Percentiles rank a stretch among this genome's conserved stretches.
Conservation (phyloP, 1,140 invertebrate genomes). For the Elysia chlorotica region DNA sequence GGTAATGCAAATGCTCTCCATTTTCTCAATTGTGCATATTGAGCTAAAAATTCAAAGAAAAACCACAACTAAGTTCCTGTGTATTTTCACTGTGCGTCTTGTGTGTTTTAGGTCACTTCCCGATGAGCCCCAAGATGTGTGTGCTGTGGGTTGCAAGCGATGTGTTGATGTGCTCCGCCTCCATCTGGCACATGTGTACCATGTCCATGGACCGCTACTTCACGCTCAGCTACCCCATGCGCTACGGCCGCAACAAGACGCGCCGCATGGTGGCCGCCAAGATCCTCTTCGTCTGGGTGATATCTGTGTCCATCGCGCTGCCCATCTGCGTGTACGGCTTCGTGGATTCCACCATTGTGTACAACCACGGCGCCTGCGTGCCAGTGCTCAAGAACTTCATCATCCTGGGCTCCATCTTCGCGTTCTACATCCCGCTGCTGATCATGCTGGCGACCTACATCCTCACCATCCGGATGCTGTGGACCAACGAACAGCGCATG, state of each 20-base stretch:
- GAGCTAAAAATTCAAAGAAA: no score
- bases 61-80: no score
- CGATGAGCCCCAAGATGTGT: conserved; percentile 84
- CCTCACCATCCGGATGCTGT: conserved; percentile 75
- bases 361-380: conserved; percentile 71
- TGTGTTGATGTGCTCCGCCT: conserved; percentile 91
- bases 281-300: conserved; percentile 88
- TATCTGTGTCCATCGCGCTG: conserved; percentile 86
- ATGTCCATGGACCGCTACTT: conserved; percentile 83
- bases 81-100: no score
- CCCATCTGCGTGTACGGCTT: conserved; percentile 86
- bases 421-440: conserved; percentile 92
- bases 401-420: conserved; percentile 88
- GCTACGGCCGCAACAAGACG: conserved; percentile 87
- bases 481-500: conserved; percentile 53
- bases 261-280: conserved; percentile 82
- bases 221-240: conserved; percentile 59
- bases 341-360: conserved; percentile 62
- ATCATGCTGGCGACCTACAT: conserved; percentile 95
- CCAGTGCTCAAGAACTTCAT: conserved; percentile 71
- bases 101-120: conserved; percentile 90
- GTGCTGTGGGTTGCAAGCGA: conserved; percentile 93
- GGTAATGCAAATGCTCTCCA: no score
- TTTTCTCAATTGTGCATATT: no score
- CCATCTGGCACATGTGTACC: conserved; percentile 97